phyloP scores from a whole-genome alignment of 2,113 vertebrate species.

The Actenoides hombroni region DNA sequence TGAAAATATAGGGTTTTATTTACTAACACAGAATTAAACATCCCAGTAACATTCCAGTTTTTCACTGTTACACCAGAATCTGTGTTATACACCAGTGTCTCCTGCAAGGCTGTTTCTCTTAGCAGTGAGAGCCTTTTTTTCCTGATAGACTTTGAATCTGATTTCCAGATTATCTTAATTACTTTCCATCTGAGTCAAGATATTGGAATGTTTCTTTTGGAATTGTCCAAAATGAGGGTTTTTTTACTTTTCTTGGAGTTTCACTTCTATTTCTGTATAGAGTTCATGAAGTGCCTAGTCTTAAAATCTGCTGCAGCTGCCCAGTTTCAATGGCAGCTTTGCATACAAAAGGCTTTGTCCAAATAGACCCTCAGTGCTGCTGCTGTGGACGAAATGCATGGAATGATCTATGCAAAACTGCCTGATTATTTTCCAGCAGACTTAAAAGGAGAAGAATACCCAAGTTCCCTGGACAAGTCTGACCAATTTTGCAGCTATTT shows the following conservation, averaged over 20 bases:
- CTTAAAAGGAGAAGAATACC: background rate
- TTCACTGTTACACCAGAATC: background rate
- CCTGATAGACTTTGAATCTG: background rate
- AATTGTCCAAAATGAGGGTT: background rate
- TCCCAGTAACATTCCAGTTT: background rate
- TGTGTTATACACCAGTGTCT: background rate
- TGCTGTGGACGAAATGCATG: background rate
- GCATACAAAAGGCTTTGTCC: background rate
- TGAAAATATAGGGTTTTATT: background rate
- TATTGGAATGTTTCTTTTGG: constrained; percentile 51
- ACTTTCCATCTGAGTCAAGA: constrained; percentile 36
- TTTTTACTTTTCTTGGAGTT: constrained; percentile 4
- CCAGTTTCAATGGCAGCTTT: background rate
- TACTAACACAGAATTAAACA: background rate
- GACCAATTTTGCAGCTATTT: background rate
- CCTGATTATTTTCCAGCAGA: background rate
- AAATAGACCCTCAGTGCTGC: background rate
- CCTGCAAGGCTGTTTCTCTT: constrained; percentile 14
- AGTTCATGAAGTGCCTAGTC: background rate
- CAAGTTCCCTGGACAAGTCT: background rate
- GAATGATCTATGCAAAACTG: background rate
- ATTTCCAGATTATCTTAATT: constrained; percentile 45
- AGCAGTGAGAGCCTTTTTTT: background rate
- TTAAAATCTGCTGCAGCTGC: background rate
- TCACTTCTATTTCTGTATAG: background rate